Percentiles rank a stretch among this genome's conserved stretches.
Evolutionary conservation across 2,888 invertebrate species (phyloP).

Genomic region (Drosophila buzzatii): DNA sequence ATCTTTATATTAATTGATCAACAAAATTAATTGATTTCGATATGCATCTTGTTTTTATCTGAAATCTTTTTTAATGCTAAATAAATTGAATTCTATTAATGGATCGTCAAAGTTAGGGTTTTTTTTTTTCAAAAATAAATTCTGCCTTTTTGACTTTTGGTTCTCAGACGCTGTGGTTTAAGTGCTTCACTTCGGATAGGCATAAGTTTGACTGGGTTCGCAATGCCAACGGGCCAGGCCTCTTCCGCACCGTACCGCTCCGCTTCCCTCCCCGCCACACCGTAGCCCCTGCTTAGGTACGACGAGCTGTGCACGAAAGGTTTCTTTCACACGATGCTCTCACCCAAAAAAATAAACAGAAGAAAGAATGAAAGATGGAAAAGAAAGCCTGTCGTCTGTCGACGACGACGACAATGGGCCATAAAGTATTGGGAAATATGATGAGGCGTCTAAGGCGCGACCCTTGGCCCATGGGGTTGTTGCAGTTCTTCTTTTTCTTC

Average conservation of each 20-base stretch:
- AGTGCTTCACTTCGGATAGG: constrained; percentile 45
- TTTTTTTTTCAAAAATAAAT: neutral
- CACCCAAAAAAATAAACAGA: constrained; percentile 7
- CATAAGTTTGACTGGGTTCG: constrained; percentile 25
- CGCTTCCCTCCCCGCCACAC: neutral
- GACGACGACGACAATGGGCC: constrained; percentile 46
- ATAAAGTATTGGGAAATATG: constrained; percentile 60
- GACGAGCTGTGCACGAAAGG: constrained; percentile 32
- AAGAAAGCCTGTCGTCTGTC: constrained; percentile 39
- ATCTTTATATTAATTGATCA: no score
- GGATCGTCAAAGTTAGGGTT: neutral
- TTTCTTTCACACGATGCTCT: constrained; percentile 66
- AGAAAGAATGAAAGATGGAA: constrained; percentile 13
- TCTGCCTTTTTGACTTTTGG: constrained; percentile 33
- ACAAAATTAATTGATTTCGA: no score
- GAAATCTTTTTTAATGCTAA: no score
- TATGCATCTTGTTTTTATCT: no score
- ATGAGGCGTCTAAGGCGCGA: constrained; percentile 36
- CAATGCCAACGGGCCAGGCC: constrained; percentile 14
- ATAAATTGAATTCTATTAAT: no score
- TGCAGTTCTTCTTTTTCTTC: constrained; percentile 15
- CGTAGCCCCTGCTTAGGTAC: constrained; percentile 10
- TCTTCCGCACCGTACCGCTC: no score
- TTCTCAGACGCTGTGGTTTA: constrained; percentile 38
- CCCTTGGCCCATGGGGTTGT: constrained; percentile 61